These are phyloP conservation scores for Enteromius fasciolatus DNA, from an alignment of 2,797 vertebrate species.

Conservation along the genomic window DNA sequence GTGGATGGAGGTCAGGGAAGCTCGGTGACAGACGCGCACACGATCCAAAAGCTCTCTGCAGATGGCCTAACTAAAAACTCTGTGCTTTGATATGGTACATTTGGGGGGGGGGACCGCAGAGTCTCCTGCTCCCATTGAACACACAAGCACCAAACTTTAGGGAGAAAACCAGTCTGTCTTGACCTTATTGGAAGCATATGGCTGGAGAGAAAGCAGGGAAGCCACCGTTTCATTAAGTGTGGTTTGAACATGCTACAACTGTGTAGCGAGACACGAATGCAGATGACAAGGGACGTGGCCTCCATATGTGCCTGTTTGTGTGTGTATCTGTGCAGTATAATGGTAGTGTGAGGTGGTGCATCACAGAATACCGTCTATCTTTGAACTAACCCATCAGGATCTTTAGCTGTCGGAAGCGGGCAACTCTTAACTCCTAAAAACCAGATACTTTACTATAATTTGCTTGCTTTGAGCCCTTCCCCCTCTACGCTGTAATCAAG, in stretches of 20 bases:
- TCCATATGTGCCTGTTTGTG: constrained; percentile 49
- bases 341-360: constrained; percentile 17
- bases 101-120: constrained; percentile 6
- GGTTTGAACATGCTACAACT: constrained; percentile 77
- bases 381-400: constrained; percentile 27
- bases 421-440: constrained; percentile 27
- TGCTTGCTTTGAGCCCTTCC: constrained; percentile 57
- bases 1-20: constrained; percentile 1
- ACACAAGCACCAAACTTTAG: constrained; percentile 72
- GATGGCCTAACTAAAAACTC: constrained; percentile 43
- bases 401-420: constrained; percentile 20
- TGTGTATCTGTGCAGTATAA: constrained; percentile 30
- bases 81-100: constrained; percentile 28
- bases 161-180: constrained; percentile 74
- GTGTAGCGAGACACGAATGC: constrained; percentile 73
- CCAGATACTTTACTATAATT: constrained; percentile 34
- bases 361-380: constrained; percentile 20
- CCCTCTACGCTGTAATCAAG: constrained; percentile 71
- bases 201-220: constrained; percentile 76
- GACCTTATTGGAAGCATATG: constrained; percentile 78
- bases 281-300: constrained; percentile 65
- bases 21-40: constrained; percentile 11
- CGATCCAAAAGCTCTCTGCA: constrained; percentile 1
- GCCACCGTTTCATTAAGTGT: constrained; percentile 78
- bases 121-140: constrained; percentile 49